Conservation (phyloP, 2,113 vertebrate species). For the Hypocryptadius cinnamomeus region DNA sequence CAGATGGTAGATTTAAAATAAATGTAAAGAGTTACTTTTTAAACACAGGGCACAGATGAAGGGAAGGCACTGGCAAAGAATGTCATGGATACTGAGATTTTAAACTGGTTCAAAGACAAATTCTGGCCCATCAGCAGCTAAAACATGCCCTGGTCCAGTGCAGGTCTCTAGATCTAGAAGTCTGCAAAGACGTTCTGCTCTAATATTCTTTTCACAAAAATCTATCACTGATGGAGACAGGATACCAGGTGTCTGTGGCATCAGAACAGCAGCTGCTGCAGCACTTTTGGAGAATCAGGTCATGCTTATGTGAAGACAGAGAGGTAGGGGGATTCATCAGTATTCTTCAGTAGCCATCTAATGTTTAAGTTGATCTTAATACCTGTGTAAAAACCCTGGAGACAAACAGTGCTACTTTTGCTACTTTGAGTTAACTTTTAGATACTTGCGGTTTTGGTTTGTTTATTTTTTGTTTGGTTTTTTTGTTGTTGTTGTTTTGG, state of each 20-base stretch:
- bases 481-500: too few species aligned
- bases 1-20: neutral
- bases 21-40: neutral
- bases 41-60: neutral
- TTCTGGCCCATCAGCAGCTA: neutral
- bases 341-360: neutral
- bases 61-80: neutral
- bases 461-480: too few species aligned
- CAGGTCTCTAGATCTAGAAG: neutral
- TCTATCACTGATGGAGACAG: neutral
- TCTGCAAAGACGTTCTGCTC: neutral
- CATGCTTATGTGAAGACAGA: neutral
- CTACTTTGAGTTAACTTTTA: neutral
- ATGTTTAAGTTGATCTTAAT: neutral
- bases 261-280: neutral
- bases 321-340: neutral
- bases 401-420: neutral
- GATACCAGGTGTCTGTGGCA: neutral
- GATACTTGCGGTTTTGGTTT: too few species aligned
- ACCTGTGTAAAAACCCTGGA: neutral
- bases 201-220: neutral
- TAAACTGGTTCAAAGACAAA: neutral
- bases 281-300: neutral
- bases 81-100: neutral
- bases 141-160: neutral